Conservation (phyloP, 2,888 invertebrate species). For the Unio pictorum region DNA sequence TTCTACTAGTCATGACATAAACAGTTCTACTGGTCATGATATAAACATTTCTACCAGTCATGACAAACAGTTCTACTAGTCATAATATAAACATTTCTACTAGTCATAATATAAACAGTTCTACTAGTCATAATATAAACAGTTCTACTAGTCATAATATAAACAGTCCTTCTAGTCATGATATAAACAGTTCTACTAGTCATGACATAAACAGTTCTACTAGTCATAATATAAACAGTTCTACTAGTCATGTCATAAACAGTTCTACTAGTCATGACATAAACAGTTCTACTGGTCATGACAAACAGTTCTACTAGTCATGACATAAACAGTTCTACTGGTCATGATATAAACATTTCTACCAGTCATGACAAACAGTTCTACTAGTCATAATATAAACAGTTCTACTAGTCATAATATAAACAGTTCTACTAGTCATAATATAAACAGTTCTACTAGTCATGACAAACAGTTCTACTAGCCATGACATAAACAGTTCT, state of each 20-base stretch:
- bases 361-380: not conserved
- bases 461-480: too few relatives aligned
- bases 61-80: not conserved
- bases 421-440: too few relatives aligned
- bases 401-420: too few relatives aligned
- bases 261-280: not conserved
- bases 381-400: too few relatives aligned
- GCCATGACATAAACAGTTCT: too few relatives aligned
- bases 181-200: not conserved
- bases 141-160: not conserved
- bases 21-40: not conserved
- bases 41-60: not conserved
- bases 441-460: too few relatives aligned
- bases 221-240: not conserved
- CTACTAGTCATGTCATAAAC: too few relatives aligned
- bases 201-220: not conserved
- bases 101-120: not conserved
- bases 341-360: not conserved
- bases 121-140: not conserved
- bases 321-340: not conserved
- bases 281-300: not conserved
- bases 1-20: not conserved
- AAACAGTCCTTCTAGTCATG: not conserved
- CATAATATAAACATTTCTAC: not conserved
- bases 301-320: not conserved